Base-by-base conservation (phyloP, 2,113 vertebrate species). In the Willisornis vidua region DNA sequence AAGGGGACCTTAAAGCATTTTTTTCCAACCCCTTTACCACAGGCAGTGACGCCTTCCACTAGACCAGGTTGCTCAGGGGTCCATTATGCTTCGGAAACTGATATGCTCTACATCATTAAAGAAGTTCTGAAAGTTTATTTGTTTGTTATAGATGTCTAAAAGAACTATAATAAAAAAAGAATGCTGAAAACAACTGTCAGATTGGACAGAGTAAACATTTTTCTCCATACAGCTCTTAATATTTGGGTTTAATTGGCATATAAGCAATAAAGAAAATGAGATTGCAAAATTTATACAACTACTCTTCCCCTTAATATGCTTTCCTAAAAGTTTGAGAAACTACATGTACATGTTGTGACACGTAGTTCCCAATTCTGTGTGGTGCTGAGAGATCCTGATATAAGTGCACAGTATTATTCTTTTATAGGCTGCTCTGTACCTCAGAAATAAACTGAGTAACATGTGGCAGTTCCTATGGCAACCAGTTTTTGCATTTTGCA, bases 401-500 rank as follows among this genome's bases (percentile, higher is more conserved):
- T 68, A 91, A 97, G 71, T 74, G 25, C 35, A 84, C 51, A 67
- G 24, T 55, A 82, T 79, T 88, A 86, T 96, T 97, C 63, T 92
- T 87, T 73, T 68, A 79, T n/a, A 94, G 89, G 51, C 57, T 85
- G 61, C 37, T 95, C 54, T 86, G 39, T 92, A 72, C 73, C 41
- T 89, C 87, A 80, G 78, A 79, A 91, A 89, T 86, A 94, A 96
- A 94, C 86, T 81, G 91, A 95, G 93, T 75, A 96, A 96, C 91
- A 96, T 76, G 85, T 96, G 90, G 87, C 85, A 85, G 97, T 98
- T 98, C 92, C 97, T 95, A 98, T 63, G 96, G 98, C 92, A 98
- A 98, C 97, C 82, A 86, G 80, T 98, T 98, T 83, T 97, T 98
- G 81, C 97, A 92, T 95, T 95, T 97, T 97, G 46, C 79, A 93